phyloP scores from a whole-genome alignment of 2,797 vertebrate species.

The Pangasius mekongensis region DNA sequence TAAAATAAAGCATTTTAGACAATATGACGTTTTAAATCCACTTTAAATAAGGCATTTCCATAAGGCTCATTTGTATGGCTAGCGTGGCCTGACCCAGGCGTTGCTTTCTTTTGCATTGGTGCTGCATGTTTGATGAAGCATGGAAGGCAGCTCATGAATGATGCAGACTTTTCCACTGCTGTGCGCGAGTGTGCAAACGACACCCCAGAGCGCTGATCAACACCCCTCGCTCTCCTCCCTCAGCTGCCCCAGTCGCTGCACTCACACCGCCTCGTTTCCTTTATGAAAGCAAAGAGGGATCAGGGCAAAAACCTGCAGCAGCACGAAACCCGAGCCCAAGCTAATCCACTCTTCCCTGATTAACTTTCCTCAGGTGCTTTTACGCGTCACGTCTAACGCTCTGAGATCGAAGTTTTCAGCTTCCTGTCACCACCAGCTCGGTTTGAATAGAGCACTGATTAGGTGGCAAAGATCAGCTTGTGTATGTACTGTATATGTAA shows the following conservation, averaged over 20 bases:
- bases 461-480: not conserved
- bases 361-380: slow-evolving; percentile 27
- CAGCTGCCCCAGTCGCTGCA: slow-evolving; percentile 1
- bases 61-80: not conserved
- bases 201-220: slow-evolving; percentile 25
- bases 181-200: slow-evolving; percentile 31
- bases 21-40: not conserved
- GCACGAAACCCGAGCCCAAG: slow-evolving; percentile 31
- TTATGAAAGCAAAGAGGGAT: not conserved
- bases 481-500: not conserved
- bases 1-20: not conserved
- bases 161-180: slow-evolving; percentile 53
- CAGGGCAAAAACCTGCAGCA: not conserved
- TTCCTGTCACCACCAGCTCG: not conserved
- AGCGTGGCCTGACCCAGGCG: not conserved
- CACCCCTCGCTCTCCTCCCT: not conserved
- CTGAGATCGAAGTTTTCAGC: not conserved
- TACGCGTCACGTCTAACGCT: not conserved
- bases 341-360: slow-evolving; percentile 27
- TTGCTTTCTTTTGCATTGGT: slow-evolving; percentile 35
- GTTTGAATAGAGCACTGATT: not conserved
- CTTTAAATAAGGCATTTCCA: not conserved
- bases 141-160: slow-evolving; percentile 43
- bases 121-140: slow-evolving; percentile 61
- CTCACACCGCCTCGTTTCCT: not conserved